phyloP scores from a whole-genome alignment of 2,888 invertebrate genomes.

The Spilosoma lubricipeda region DNA sequence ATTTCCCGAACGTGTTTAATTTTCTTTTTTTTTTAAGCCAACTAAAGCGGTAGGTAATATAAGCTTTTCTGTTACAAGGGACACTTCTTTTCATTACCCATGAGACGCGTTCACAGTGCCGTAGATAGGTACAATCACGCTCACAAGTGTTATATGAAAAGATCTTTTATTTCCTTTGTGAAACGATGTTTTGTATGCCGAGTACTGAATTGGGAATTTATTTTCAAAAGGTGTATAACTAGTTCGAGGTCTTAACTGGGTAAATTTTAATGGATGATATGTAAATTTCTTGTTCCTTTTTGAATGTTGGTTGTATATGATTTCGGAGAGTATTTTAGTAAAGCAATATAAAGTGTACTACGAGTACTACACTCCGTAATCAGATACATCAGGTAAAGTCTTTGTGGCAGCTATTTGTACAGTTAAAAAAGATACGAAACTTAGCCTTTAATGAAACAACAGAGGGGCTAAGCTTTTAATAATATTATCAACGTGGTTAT shows the following conservation, averaged over 20 bases:
- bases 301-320: background rate
- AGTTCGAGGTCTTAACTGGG: constrained; percentile 19
- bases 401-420: background rate
- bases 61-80: constrained; percentile 61
- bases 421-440: too few species aligned
- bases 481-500: background rate
- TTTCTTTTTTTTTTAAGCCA: constrained; percentile 54
- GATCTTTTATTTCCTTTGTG: constrained; percentile 48
- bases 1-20: constrained; percentile 63
- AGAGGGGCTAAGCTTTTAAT: background rate
- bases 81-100: constrained; percentile 72
- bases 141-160: constrained; percentile 59
- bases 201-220: constrained; percentile 44
- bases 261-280: constrained; percentile 24
- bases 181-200: constrained; percentile 45
- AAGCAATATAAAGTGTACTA: background rate
- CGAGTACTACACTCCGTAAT: background rate
- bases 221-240: constrained; percentile 35
- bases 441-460: too few species aligned
- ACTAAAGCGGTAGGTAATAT: constrained; percentile 63
- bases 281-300: background rate
- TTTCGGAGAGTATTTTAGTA: background rate
- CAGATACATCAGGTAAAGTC: background rate
- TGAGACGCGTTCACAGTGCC: constrained; percentile 61
- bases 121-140: constrained; percentile 60